Percentiles rank a stretch among this genome's conserved stretches.
Evolutionary conservation across 2,797 vertebrate species (phyloP).

Genomic region (Poecilia picta): DNA sequence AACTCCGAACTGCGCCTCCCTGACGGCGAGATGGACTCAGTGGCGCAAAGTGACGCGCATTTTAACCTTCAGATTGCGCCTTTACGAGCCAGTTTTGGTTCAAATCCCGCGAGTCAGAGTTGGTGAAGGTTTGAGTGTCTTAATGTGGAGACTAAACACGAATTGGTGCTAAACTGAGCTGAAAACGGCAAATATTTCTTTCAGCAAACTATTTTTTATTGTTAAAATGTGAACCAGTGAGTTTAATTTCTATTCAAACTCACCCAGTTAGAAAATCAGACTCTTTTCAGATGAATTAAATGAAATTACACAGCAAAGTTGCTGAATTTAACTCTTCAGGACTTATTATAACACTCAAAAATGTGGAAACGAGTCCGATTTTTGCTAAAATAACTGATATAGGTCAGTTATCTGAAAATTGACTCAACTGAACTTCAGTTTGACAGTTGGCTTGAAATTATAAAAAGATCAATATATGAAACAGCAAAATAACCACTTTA

Average conservation of each 20-base stretch:
- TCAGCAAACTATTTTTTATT: not conserved
- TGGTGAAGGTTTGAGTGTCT: too few species aligned
- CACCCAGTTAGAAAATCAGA: not conserved
- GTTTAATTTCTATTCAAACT: not conserved
- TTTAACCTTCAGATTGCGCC: not conserved
- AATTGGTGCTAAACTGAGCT: not conserved
- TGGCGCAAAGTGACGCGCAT: not conserved
- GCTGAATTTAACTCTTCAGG: too few species aligned
- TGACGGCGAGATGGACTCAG: not conserved
- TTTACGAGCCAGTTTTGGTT: not conserved
- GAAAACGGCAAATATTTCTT: not conserved
- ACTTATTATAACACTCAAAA: too few species aligned
- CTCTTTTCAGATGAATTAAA: not conserved
- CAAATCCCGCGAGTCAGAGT: not conserved
- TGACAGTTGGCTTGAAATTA: not conserved
- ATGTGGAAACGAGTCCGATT: too few species aligned
- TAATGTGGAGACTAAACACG: not conserved
- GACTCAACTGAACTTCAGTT: not conserved
- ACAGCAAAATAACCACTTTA: not conserved
- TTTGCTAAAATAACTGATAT: too few species aligned
- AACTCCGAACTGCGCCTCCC: constrained; percentile 34
- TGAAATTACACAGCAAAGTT: not conserved
- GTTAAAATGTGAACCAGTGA: not conserved
- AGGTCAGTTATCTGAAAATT: too few species aligned
- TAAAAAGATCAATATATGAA: not conserved